Evolutionary conservation across 1,140 invertebrate genomes (phyloP).

Genomic region (Zophobas atratus): DNA sequence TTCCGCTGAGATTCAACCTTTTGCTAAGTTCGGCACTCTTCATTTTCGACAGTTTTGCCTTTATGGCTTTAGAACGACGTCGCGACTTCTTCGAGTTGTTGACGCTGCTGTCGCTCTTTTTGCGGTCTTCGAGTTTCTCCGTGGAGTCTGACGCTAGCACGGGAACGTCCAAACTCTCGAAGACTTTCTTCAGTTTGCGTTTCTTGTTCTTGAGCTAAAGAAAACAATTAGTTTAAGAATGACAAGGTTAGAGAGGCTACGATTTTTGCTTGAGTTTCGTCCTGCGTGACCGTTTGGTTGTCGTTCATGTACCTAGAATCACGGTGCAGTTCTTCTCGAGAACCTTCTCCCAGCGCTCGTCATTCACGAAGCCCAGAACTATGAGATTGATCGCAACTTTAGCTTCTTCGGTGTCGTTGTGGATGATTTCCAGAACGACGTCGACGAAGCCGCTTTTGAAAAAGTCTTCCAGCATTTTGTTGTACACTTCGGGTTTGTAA

Average conservation of each 20-base stretch:
- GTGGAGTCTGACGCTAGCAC: background rate
- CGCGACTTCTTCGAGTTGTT: constrained; percentile 52
- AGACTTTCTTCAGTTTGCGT: constrained; percentile 44
- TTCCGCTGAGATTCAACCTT: constrained; percentile 33
- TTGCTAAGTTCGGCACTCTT: constrained; percentile 55
- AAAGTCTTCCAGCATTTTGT: constrained; percentile 47
- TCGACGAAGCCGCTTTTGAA: constrained; percentile 27
- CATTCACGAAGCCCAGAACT: constrained; percentile 33
- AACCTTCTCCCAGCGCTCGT: constrained; percentile 34
- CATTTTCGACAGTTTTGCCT: constrained; percentile 58
- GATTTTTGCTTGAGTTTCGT: constrained; percentile 46
- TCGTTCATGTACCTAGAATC: background rate
- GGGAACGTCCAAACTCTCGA: constrained; percentile 6
- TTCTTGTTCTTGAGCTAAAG: constrained; percentile 52
- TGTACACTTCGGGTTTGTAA: constrained; percentile 42
- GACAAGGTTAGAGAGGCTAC: constrained; percentile 27
- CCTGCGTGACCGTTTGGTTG: background rate
- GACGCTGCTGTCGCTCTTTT: constrained; percentile 12
- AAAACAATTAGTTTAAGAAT: constrained; percentile 9
- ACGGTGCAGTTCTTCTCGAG: constrained; percentile 18
- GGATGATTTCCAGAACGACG: constrained; percentile 37
- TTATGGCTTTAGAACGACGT: constrained; percentile 55
- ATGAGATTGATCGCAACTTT: constrained; percentile 47
- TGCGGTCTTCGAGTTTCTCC: background rate
- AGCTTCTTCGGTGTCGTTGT: constrained; percentile 34